phyloP scores from a whole-genome alignment of 2,888 invertebrate species.

The Scaptomyza reducta region DNA sequence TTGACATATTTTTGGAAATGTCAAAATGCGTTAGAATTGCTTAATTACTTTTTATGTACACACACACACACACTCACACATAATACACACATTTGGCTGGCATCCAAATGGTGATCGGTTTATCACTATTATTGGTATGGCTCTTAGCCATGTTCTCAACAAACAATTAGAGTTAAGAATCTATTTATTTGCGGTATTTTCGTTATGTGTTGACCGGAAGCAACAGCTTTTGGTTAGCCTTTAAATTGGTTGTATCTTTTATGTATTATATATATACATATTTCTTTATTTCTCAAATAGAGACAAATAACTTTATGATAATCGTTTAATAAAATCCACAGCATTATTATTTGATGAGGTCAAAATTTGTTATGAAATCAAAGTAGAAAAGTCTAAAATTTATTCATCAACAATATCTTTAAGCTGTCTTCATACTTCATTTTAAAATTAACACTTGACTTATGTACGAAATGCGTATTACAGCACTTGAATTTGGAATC shows the following conservation, averaged over 20 bases:
- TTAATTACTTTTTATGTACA: conserved; percentile 72
- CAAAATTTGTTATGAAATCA: no score
- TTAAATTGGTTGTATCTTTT: background rate
- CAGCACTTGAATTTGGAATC: conserved; percentile 30
- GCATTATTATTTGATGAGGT: no score
- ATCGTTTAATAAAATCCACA: no score
- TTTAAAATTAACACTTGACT: conserved; percentile 1
- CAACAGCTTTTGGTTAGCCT: background rate
- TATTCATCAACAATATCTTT: no score
- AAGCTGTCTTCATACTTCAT: background rate
- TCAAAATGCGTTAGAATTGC: conserved; percentile 73
- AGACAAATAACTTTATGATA: no score
- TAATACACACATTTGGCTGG: conserved; percentile 42
- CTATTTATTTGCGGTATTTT: background rate
- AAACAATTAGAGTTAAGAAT: conserved; percentile 21
- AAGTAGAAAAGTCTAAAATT: no score
- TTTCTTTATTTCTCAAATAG: no score
- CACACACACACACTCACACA: conserved; percentile 21
- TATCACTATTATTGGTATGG: conserved; percentile 26
- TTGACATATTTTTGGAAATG: conserved; percentile 80
- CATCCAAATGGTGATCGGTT: conserved; percentile 41
- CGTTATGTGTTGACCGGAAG: conserved; percentile 12
- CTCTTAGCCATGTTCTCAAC: conserved; percentile 12
- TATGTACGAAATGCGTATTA: conserved; percentile 3
- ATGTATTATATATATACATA: background rate